Evolutionary conservation across 1,140 invertebrate genomes (phyloP), one percentile per base, ranked within the genome.

Genomic region (Cardiocondyla obscurior): DNA sequence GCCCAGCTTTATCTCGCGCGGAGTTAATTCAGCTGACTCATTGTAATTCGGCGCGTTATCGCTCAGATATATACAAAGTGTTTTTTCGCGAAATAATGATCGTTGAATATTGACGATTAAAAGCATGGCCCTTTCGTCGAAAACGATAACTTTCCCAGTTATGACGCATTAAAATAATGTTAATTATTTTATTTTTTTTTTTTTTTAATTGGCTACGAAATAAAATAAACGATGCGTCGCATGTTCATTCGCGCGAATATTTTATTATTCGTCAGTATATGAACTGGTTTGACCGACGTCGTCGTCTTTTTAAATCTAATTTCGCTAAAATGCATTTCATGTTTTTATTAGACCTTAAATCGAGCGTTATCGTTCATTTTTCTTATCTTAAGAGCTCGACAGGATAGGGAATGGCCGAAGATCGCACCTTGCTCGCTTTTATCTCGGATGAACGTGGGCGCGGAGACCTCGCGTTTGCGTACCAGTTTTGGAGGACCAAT

Each of bases 401-500:
- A 79, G 74, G 62, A 69, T 79, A 69, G 74, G 49, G 55, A 79
- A 79, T 69, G 62, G 62, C 74, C 64, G 49, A 69, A 69, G 74
- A 79, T 79, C 62, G 74, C 74, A 79, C 62, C 74, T 69, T 79
- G 74, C 74, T 79, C 44, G 74, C n/a, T 30, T 39, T 79, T 79
- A 79, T 79, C 74, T 79, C 25, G 46, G 39, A 7, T n/a, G 22
- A 28, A 33, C 46, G 74, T 67, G 62, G 62, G 74, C 74, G 74
- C 62, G 62, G 62, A 28, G 64, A 30, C 30, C 60, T 60, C 42
- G 55, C 62, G 57, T 82, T 82, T 84, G 42, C 55, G 77, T 72
- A 28, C 46, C 42, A 74, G 44, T 49, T 49, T 39, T 51, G 69
- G 74, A 82, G 51, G 85, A 87, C 69, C 87, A 85, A 87, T 88